These are phyloP conservation scores for Phalloptychus januarius DNA, from an alignment of 2,797 vertebrate genomes.

Conservation along the genomic window DNA sequence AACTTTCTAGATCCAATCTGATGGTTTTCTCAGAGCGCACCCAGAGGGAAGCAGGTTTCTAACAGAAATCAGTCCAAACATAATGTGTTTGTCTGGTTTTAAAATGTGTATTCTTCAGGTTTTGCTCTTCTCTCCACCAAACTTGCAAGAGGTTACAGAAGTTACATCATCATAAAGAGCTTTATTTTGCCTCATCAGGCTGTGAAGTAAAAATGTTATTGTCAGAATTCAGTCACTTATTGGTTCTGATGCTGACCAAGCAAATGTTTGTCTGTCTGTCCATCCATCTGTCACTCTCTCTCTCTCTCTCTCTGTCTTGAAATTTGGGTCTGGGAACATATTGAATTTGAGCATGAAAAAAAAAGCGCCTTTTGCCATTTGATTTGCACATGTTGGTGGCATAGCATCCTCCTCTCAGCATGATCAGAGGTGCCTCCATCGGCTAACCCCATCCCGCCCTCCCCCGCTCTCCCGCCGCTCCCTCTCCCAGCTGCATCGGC, in stretches of 20 bases:
- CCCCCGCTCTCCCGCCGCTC: conserved; percentile 35
- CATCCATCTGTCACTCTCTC: background rate
- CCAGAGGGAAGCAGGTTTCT: background rate
- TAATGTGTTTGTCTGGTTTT: background rate
- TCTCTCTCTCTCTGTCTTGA: background rate
- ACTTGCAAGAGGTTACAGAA: background rate
- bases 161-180: background rate
- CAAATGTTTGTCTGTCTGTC: too few species aligned
- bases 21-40: background rate
- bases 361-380: conserved; percentile 12
- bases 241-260: background rate
- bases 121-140: background rate
- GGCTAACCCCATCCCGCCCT: conserved; percentile 43
- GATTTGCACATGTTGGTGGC: conserved; percentile 51
- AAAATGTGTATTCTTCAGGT: background rate
- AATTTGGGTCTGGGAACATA: background rate
- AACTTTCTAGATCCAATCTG: background rate
- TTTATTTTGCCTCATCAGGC: background rate
- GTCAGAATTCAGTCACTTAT: background rate
- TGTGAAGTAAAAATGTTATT: background rate
- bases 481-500: conserved; percentile 73
- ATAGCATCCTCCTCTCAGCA: conserved; percentile 75
- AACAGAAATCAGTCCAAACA: background rate
- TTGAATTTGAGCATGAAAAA: conserved; percentile 18
- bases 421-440: conserved; percentile 74